A percentile compares a stretch with the other conserved stretches of the same genome.
Conservation (phyloP, 2,113 vertebrate genomes). For the Paraplagusia blochii region DNA sequence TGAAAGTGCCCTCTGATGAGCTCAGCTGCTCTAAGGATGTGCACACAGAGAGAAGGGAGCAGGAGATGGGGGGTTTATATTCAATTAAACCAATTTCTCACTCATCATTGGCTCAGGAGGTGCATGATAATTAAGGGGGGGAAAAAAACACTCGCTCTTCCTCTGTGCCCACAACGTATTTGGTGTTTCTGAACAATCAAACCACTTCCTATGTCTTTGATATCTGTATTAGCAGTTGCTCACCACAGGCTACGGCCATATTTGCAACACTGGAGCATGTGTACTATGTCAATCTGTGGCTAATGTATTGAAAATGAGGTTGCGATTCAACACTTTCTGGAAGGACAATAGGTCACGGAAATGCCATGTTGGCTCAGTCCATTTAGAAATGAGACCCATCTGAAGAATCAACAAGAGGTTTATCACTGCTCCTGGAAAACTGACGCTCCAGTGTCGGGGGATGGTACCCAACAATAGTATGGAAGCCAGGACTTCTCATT, state of each 20-base stretch:
- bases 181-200: conserved; percentile 47
- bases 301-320: conserved; percentile 51
- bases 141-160: conserved; percentile 53
- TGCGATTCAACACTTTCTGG: conserved; percentile 34
- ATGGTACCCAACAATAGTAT: conserved; percentile 39
- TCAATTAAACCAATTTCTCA: conserved; percentile 76
- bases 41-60: conserved; percentile 42
- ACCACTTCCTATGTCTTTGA: conserved; percentile 32
- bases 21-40: conserved; percentile 72
- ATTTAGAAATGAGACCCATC: conserved; percentile 46
- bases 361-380: conserved; percentile 8
- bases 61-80: conserved; percentile 48
- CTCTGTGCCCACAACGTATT: conserved; percentile 53
- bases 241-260: conserved; percentile 61
- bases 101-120: conserved; percentile 53
- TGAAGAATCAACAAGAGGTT: conserved; percentile 46
- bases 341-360: conserved; percentile 56
- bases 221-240: conserved; percentile 49
- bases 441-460: conserved; percentile 21
- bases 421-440: conserved; percentile 24
- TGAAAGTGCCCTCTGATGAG: conserved; percentile 67
- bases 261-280: conserved; percentile 32
- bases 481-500: conserved; percentile 49
- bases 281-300: conserved; percentile 43
- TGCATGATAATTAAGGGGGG: conserved; percentile 71